phyloP scores from a whole-genome alignment of 1,140 invertebrate species.

The Drosophila orosa region DNA sequence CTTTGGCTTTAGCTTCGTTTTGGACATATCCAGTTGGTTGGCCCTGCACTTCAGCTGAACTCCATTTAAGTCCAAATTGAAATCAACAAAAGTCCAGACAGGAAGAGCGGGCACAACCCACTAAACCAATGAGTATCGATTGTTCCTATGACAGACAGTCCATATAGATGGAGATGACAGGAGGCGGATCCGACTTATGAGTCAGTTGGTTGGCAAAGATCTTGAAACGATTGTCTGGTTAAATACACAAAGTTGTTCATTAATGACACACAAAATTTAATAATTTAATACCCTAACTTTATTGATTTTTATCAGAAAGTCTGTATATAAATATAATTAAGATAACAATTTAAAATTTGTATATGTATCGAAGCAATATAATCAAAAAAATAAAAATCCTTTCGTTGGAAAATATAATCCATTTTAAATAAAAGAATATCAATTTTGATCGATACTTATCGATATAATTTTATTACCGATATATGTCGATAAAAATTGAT shows the following conservation, averaged over 20 bases:
- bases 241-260: conserved; percentile 6
- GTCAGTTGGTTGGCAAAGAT: neutral
- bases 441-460: too few species aligned
- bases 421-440: too few species aligned
- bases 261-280: neutral
- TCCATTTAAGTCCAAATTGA: conserved; percentile 15
- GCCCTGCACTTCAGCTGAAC: conserved; percentile 18
- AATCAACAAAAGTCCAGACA: conserved; percentile 34
- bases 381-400: too few species aligned
- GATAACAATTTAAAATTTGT: neutral
- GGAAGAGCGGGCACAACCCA: conserved; percentile 23
- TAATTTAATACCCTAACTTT: neutral
- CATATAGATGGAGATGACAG: conserved; percentile 33
- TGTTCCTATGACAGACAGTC: conserved; percentile 30
- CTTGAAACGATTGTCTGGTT: neutral
- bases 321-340: neutral
- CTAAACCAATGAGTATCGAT: conserved; percentile 19
- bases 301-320: neutral
- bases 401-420: too few species aligned
- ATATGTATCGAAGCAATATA: too few species aligned
- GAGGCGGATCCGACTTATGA: conserved; percentile 31
- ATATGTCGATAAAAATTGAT: too few species aligned
- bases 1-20: conserved; percentile 3
- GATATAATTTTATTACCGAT: too few species aligned
- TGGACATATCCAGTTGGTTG: neutral